These are phyloP conservation scores for Leuciscus idus DNA, from an alignment of 2,113 vertebrate species.

Conservation along the genomic window DNA sequence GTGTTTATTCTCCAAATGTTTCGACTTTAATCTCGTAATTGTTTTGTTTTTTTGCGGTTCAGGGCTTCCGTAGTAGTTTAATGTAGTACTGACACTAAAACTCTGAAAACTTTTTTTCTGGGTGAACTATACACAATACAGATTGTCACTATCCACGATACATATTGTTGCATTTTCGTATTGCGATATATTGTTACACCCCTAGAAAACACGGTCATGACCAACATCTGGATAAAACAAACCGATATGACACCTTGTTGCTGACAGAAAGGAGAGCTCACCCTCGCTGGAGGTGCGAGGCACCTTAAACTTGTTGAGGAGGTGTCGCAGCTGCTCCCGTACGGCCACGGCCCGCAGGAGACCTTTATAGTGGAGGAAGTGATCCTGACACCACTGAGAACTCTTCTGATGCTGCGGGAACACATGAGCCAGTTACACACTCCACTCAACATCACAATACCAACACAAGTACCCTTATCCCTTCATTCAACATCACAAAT, in stretches of 20 bases:
- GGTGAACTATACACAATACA: too few relatives aligned
- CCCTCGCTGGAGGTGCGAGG: slow-evolving; percentile 95
- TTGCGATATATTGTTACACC: too few relatives aligned
- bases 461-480: neutral
- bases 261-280: slow-evolving; percentile 54
- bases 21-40: too few relatives aligned
- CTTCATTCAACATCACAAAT: neutral
- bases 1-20: too few relatives aligned
- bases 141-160: too few relatives aligned
- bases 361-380: slow-evolving; percentile 97
- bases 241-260: too few relatives aligned
- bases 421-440: neutral
- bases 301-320: slow-evolving; percentile 96
- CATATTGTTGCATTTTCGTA: too few relatives aligned
- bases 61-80: too few relatives aligned
- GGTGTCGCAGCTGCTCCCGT: slow-evolving; percentile 93
- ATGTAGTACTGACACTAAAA: too few relatives aligned
- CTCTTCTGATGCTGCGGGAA: slow-evolving; percentile 90
- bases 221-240: neutral
- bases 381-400: slow-evolving; percentile 97
- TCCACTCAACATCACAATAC: neutral
- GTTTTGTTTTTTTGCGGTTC: too few relatives aligned
- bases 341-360: slow-evolving; percentile 88
- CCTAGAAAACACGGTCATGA: too few relatives aligned
- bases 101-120: too few relatives aligned